A percentile compares a stretch with the other conserved stretches of the same genome.
Evolutionary conservation across 2,888 invertebrate genomes (phyloP).

Genomic region (Kryphioiulus occultus): DNA sequence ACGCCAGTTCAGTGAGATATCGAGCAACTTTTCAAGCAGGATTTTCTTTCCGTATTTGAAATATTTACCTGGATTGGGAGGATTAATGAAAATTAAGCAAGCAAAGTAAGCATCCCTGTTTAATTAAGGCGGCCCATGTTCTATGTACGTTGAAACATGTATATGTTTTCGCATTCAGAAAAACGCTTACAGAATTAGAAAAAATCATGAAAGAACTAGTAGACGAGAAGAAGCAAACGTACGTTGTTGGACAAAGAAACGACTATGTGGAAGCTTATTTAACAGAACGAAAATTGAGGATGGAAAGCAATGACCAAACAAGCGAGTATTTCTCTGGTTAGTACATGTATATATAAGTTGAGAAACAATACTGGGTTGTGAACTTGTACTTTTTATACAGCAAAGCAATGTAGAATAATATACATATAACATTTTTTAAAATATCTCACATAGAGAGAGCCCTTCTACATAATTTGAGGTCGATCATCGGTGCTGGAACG

Average conservation of each 20-base stretch:
- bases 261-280: slow-evolving; percentile 37
- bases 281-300: slow-evolving; percentile 18
- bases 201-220: not conserved
- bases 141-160: not conserved
- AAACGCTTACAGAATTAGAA: not conserved
- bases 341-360: not conserved
- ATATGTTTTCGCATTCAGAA: not conserved
- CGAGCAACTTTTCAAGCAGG: not conserved
- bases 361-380: not conserved
- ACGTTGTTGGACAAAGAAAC: slow-evolving; percentile 31
- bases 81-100: slow-evolving; percentile 4
- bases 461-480: slow-evolving; percentile 1
- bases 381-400: not conserved
- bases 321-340: slow-evolving; percentile 27
- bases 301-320: slow-evolving; percentile 31
- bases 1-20: not conserved
- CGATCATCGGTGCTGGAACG: not conserved
- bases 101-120: not conserved
- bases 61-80: slow-evolving; percentile 33
- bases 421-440: not conserved
- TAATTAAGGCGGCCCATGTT: no score
- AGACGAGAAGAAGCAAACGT: not conserved
- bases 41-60: slow-evolving; percentile 41
- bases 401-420: no score
- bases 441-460: not conserved